Evolutionary conservation across 2,113 vertebrate genomes (phyloP), one percentile per base, ranked within the genome.

Genomic region (Ivindomyrus marchei): DNA sequence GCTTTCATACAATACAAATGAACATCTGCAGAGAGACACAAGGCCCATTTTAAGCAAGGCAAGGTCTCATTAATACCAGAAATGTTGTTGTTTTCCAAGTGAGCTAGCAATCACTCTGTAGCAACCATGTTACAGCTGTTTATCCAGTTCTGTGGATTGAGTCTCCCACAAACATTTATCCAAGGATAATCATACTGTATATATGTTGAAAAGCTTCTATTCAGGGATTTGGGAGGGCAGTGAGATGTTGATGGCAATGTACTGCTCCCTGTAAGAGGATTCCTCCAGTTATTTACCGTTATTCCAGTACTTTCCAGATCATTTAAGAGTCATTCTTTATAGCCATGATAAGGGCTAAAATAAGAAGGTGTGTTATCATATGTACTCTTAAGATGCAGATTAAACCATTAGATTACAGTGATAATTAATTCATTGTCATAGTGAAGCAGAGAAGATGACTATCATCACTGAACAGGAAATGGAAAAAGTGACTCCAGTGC

Each of bases 301-400:
- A 11, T 66, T 66, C 42, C 39, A 7, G 19, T 85, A 47, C 45
- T 85, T 85, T 19, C 17, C 21, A 10, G 45, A 47, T 21, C 42
- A 45, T 85, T 47, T 24, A 47, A 36, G 47, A 66, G 85, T 91
- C 89, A 89, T 92, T 85, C 31, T 31, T 45, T 39, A 88, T 91
- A 93, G 53, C 90, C 91, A 93, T 90, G 91, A 89, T 89, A 46
- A 87, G 88, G 88, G 85, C 88, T 92, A 91, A 90, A 92, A 91
- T 88, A 89, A 90, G 88, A 91, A 66, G 52, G 27, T 80, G 89
- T 80, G 49, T 42, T 47, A 83, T 89, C 27, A n/a, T 36, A 2
- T 66, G 85, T 52, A 85, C 53, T 83, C 45, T 42, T 47, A 80
- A 84, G 85, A 89, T 58, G 80, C 85, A 88, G 85, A 92, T 92